Conservation (phyloP, 1,140 invertebrate genomes). For the Anastrepha obliqua region DNA sequence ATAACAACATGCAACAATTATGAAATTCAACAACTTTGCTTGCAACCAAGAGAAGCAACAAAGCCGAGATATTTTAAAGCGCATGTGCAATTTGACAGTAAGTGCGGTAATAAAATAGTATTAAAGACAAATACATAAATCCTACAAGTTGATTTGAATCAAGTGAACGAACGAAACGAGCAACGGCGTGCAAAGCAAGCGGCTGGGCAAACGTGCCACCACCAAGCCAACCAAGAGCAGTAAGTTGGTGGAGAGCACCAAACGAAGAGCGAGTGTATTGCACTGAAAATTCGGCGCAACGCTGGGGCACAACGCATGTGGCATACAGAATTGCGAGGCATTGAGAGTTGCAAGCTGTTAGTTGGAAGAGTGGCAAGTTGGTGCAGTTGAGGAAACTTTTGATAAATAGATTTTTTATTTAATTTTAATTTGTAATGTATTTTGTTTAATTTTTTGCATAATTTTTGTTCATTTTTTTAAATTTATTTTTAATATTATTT, state of each 20-base stretch:
- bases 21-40: constrained; percentile 29
- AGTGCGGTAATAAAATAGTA: constrained; percentile 51
- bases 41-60: not conserved
- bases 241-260: not conserved
- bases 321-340: not conserved
- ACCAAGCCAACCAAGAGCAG: not conserved
- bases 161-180: not conserved
- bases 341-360: not conserved
- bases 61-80: constrained; percentile 44
- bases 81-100: constrained; percentile 52
- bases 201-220: not conserved
- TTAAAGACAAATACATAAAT: constrained; percentile 53
- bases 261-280: no score
- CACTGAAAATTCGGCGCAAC: not conserved
- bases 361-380: not conserved
- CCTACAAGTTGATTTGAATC: constrained; percentile 45
- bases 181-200: not conserved
- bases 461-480: not conserved
- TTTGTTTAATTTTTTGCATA: no score
- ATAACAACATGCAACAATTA: constrained; percentile 51
- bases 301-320: not conserved
- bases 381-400: not conserved
- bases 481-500: no score
- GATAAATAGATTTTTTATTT: not conserved
- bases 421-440: not conserved